These are phyloP conservation scores for Sminthurides aquaticus DNA, from an alignment of 2,888 invertebrate species.

Conservation along the genomic window DNA sequence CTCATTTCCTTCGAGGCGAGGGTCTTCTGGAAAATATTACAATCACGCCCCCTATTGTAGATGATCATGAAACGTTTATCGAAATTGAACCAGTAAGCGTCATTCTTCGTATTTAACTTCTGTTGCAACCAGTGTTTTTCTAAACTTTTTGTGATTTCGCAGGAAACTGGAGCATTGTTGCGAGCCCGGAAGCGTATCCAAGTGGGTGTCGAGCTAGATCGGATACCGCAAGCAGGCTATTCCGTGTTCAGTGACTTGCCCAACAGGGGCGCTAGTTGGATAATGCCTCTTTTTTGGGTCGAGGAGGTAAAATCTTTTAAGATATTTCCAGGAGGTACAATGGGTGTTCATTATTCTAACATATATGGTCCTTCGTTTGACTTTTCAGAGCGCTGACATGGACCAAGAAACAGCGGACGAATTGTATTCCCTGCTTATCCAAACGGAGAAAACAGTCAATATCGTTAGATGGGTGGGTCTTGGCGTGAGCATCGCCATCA, in stretches of 20 bases:
- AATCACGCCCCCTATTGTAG: neutral
- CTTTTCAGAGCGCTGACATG: too few relatives aligned
- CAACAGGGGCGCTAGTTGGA: neutral
- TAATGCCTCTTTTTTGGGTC: constrained; percentile 2
- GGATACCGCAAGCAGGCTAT: neutral
- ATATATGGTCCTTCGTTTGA: too few relatives aligned
- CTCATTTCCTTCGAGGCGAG: neutral
- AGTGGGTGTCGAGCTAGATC: neutral
- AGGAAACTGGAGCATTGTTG: neutral
- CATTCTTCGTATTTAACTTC: too few relatives aligned
- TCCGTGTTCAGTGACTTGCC: neutral
- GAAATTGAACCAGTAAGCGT: neutral
- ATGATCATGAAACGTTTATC: neutral
- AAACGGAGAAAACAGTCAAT: neutral
- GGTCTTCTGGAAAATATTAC: neutral
- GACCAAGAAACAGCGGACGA: neutral
- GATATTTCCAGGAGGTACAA: too few relatives aligned
- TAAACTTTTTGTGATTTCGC: too few relatives aligned
- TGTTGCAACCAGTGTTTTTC: too few relatives aligned
- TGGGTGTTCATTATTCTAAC: too few relatives aligned
- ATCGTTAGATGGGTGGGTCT: neutral
- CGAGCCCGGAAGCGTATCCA: neutral
- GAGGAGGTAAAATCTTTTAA: constrained; percentile 5
- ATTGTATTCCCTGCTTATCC: neutral
- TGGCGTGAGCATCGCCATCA: neutral